Percentiles rank a stretch among this genome's conserved stretches.
phyloP scores from a whole-genome alignment of 2,797 vertebrate genomes.

The Fringilla coelebs region DNA sequence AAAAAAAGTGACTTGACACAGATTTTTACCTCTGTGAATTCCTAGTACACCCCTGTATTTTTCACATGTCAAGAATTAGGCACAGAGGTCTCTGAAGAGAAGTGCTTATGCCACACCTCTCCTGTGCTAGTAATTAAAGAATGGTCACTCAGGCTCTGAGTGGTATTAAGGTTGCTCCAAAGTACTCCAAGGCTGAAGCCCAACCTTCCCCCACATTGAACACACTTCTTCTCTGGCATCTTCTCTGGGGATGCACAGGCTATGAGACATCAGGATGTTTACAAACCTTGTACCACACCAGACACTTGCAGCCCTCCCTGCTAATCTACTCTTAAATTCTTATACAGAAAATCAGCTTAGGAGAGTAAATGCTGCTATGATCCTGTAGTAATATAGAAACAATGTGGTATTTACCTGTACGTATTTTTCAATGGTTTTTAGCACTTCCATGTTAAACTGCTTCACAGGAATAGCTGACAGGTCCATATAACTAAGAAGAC shows the following conservation, averaged over 20 bases:
- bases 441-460: constrained; percentile 93
- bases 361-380: not conserved
- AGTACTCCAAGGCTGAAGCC: not conserved
- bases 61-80: not conserved
- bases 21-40: not conserved
- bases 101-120: not conserved
- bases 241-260: not conserved
- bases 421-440: constrained; percentile 97
- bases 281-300: not conserved
- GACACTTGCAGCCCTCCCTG: not conserved
- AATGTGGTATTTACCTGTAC: constrained; percentile 83
- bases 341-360: not conserved
- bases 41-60: not conserved
- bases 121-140: not conserved
- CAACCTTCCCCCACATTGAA: not conserved
- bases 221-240: not conserved
- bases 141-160: not conserved
- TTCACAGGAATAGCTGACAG: constrained; percentile 91
- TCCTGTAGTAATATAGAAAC: not conserved
- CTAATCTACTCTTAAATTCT: not conserved
- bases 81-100: not conserved
- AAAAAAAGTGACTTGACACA: not conserved
- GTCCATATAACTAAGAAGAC: constrained; percentile 96
- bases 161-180: not conserved
- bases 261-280: not conserved